Evolutionary conservation across 92 coral and sea anemone species (phyloP), one percentile per base, ranked within the genome.

Genomic region (Nematostella vectensis): DNA sequence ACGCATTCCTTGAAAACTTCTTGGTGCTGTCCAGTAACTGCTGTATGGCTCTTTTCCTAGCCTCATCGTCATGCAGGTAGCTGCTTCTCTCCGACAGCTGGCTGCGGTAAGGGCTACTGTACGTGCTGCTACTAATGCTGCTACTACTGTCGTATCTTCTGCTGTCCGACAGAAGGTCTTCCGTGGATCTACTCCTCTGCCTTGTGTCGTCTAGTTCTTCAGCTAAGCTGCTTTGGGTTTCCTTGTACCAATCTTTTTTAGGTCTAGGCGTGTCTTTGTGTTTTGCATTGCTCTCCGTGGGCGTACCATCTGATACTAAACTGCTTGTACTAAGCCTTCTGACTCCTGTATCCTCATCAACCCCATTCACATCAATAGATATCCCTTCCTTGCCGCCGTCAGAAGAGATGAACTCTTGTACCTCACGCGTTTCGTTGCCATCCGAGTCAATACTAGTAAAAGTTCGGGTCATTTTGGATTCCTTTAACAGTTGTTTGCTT

Each of bases 11-110:
- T 15, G 70, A 33, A 31, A 49, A 55, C 15, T 59, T 57, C 3
- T 56, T 49, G 0, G 72, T 66, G 33, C 48, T 66, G 4, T 66
- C 48, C 40, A 66, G 21, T 51, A 66, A 26, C 17, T 52, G 54
- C 22, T 55, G 54, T 29, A 66, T 66, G 43, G 63, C 72, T 0
- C 47, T 18, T 22, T 55, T 33, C 21, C 72, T 50, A 0, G 72
- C 28, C 37, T 43, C 47, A 13, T 48, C 40, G 20, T 29, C 54
- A 1, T 29, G 50, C 15, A 26, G 72, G 11, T 44, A 40, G 48
- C 48, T 55, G 9, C 13, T 15, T 55, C 72, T 26, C 11, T 19
- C 51, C 4, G 51, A 6, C 51, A 45, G 23, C 4, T 22, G 9
- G 23, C 51, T 45, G 51, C 51, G 51, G 51, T 45, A 45, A 4